Evolutionary conservation across 2,888 invertebrate species (phyloP), one percentile per base, ranked within the genome.

Genomic region (Leptinotarsa juncta): DNA sequence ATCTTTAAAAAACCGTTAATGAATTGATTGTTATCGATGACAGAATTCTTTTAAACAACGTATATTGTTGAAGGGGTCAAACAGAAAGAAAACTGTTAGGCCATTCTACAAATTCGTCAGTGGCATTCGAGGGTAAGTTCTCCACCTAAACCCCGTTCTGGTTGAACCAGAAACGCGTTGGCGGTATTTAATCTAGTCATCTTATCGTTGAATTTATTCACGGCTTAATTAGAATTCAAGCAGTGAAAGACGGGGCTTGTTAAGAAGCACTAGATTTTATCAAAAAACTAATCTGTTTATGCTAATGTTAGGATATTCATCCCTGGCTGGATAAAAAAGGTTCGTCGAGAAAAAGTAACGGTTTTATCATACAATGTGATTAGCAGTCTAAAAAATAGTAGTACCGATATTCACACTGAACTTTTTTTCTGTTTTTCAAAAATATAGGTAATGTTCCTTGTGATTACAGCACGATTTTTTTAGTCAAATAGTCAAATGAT

Each of bases 281-380:
- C 32, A n/a, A 62, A 62, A 62, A 62, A 62, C 26, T 62, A 62
- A 62, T 62, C 18, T 62, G 62, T 62, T 62, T 62, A 62, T 62
- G 62, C 15, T 62, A 62, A 62, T 62, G 62, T 15, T 62, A n/a
- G 42, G 32, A 26, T 32, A 42, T 57, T 23, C 57, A 23, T 57
- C 57, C 57, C 57, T 23, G 57, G 20, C 57, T 23, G 57, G 15
- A 20, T 18, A 14, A 0, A 57, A 14, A 18, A 57, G 20, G 20
- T 18, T 57, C 14, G 57, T 12, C 18, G 57, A 23, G 18, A 20
- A 57, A 14, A 57, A 14, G 57, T 57, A 57, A 57, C 57, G 57
- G 57, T 57, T 57, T 20, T 32, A 7, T 32, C 7, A 32, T 32
- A 32, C 32, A 32, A 32, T 32, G 32, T 32, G 32, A 32, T 32